These are phyloP conservation scores for Ciconia stormi DNA, from an alignment of 2,113 vertebrate species.

Conservation along the genomic window DNA sequence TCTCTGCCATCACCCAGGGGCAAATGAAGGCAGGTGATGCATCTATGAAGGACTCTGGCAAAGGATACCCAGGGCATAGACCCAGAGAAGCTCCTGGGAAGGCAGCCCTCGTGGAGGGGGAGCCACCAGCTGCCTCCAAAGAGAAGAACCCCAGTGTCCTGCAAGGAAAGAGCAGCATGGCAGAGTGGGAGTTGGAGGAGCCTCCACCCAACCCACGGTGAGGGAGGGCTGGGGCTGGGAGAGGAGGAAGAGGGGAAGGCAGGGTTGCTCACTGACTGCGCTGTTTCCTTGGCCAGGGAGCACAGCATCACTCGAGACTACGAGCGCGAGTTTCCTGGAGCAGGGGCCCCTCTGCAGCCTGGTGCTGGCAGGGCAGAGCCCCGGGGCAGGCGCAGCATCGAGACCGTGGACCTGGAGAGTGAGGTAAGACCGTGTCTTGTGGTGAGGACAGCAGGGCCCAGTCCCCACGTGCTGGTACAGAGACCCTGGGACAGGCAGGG, in stretches of 20 bases:
- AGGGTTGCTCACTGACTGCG: not conserved
- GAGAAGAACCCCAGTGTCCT: not conserved
- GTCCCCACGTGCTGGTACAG: not conserved
- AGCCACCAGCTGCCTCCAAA: not conserved
- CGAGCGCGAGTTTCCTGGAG: constrained; percentile 74
- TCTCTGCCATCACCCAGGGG: constrained; percentile 29
- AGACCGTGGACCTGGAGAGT: constrained; percentile 63
- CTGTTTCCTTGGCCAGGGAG: constrained; percentile 56
- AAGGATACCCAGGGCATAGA: not conserved
- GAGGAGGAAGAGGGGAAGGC: not conserved
- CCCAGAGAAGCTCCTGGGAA: not conserved
- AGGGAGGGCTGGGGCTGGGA: not conserved
- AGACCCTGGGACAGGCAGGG: not conserved
- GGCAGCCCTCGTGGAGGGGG: not conserved
- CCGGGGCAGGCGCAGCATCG: constrained; percentile 2
- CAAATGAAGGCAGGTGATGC: constrained; percentile 4
- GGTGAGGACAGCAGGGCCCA: not conserved
- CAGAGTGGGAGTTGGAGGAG: constrained; percentile 49
- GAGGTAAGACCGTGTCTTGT: constrained; percentile 67
- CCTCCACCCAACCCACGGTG: constrained; percentile 14
- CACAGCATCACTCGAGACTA: constrained; percentile 78
- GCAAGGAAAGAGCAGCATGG: not conserved
- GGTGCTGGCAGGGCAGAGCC: not conserved
- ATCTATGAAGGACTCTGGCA: not conserved
- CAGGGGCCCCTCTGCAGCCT: not conserved